Conservation (phyloP, 37 sponge, comb jelly and placozoan genomes). For the Eunapius fragilis region DNA sequence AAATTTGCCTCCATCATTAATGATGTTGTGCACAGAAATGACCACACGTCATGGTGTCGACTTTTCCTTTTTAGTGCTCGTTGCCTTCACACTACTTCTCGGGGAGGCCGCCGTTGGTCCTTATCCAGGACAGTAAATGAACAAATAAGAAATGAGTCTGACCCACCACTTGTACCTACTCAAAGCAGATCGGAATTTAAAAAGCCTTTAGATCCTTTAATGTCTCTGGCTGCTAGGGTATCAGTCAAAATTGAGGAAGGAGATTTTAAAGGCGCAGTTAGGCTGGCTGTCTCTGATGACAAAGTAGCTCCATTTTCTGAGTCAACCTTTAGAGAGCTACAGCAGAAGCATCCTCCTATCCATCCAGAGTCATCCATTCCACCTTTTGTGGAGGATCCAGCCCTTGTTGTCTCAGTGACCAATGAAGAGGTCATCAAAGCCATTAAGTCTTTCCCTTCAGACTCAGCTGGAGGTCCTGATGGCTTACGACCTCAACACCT, state of each 20-base stretch:
- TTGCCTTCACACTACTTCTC: not conserved
- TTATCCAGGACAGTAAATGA: not conserved
- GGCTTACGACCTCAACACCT: slow-evolving; percentile 48
- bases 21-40: slow-evolving; percentile 4
- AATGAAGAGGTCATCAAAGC: not conserved
- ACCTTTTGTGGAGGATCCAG: not conserved
- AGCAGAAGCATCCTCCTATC: not conserved
- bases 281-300: slow-evolving; percentile 4
- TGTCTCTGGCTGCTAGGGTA: too few species aligned
- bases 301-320: not conserved
- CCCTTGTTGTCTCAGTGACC: not conserved
- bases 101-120: not conserved
- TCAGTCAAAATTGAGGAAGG: not conserved
- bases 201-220: too few species aligned
- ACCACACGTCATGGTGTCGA: slow-evolving; percentile 7
- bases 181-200: too few species aligned
- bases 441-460: slow-evolving; percentile 3
- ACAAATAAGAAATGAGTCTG: not conserved
- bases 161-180: too few species aligned
- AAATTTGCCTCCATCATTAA: slow-evolving; percentile 6
- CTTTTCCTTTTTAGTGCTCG: not conserved
- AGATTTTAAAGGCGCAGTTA: slow-evolving; percentile 13
- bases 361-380: not conserved
- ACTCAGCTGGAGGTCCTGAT: slow-evolving; percentile 55
- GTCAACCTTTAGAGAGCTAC: not conserved